These are phyloP conservation scores for Grapholita molesta DNA, from an alignment of 1,140 invertebrate species.

Conservation along the genomic window DNA sequence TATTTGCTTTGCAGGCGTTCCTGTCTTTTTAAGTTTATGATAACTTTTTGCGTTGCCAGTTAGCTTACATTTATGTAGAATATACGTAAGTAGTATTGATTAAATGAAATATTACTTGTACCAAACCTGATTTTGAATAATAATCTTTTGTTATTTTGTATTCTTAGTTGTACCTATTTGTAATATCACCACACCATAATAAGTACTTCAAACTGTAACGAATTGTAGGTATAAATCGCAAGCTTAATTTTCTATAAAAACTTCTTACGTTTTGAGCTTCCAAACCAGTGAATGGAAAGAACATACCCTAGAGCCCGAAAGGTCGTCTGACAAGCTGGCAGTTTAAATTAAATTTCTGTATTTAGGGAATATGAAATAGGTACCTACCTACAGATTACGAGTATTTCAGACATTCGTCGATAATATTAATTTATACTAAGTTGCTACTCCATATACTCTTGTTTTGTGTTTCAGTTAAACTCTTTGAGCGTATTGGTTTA, in stretches of 20 bases:
- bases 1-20: neutral
- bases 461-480: too few species aligned
- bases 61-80: too few species aligned
- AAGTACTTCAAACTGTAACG: neutral
- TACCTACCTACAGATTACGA: too few species aligned
- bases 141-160: too few species aligned
- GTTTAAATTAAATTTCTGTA: conserved; percentile 4
- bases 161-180: neutral
- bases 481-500: too few species aligned
- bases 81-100: too few species aligned
- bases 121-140: too few species aligned
- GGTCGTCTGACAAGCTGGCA: neutral
- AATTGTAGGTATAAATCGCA: neutral
- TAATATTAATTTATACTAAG: too few species aligned
- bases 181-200: neutral
- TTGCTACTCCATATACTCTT: too few species aligned
- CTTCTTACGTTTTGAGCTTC: neutral
- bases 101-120: too few species aligned
- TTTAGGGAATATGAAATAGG: neutral
- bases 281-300: neutral
- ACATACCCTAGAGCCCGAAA: conserved; percentile 2
- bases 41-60: too few species aligned
- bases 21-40: neutral
- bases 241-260: neutral
- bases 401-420: neutral